Evolutionary conservation across 1,140 invertebrate species (phyloP).

Genomic region (Philopotamus ludificatus): DNA sequence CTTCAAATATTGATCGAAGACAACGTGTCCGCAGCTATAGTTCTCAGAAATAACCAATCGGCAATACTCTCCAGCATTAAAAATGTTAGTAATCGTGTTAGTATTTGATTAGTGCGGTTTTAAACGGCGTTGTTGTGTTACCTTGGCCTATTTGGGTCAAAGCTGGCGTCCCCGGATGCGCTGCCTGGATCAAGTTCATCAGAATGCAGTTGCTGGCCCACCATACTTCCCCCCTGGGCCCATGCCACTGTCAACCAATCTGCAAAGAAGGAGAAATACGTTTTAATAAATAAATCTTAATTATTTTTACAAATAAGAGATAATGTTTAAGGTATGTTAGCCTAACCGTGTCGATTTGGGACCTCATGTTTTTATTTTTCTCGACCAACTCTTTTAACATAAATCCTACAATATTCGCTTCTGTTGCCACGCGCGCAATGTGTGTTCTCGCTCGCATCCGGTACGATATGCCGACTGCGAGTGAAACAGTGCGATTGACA

Average conservation of each 20-base stretch:
- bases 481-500: no score
- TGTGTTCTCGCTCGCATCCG: no score
- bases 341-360: no score
- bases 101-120: background rate
- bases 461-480: no score
- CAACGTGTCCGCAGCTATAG: background rate
- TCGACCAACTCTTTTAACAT: no score
- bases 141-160: constrained; percentile 35
- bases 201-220: constrained; percentile 36
- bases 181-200: constrained; percentile 6
- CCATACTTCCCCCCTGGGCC: constrained; percentile 38
- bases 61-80: background rate
- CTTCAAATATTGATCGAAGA: constrained; percentile 8
- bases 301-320: no score
- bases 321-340: no score
- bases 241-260: constrained; percentile 42
- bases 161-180: constrained; percentile 15
- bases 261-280: constrained; percentile 18
- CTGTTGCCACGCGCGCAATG: no score
- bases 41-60: background rate
- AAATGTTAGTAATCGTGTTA: constrained; percentile 6
- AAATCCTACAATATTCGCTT: no score
- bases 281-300: no score
- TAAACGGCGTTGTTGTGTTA: constrained; percentile 8
- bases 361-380: no score